phyloP scores from a whole-genome alignment of 2,888 invertebrate genomes.

The Tachystola acroxantha region DNA sequence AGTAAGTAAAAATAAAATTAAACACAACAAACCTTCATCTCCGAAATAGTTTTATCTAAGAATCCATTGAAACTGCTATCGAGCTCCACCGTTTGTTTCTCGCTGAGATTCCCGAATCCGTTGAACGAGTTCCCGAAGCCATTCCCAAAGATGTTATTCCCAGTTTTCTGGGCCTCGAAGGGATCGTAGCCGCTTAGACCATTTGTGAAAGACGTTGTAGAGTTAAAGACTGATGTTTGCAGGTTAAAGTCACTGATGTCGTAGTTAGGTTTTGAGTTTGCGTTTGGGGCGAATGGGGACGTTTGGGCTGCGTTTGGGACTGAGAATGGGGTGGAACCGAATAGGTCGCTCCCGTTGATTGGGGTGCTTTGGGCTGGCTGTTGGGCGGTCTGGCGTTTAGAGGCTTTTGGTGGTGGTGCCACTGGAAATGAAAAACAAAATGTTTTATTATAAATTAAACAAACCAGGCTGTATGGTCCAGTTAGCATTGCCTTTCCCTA shows the following conservation, averaged over 20 bases:
- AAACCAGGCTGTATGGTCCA: no score
- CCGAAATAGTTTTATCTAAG: conserved; percentile 88
- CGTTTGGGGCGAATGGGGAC: conserved; percentile 27
- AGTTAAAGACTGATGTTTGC: conserved; percentile 65
- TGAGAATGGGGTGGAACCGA: conserved; percentile 88
- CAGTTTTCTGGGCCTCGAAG: conserved; percentile 88
- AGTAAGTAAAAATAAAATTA: conserved; percentile 1
- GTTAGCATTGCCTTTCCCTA: no score
- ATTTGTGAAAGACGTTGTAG: conserved; percentile 57
- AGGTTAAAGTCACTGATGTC: conserved; percentile 67
- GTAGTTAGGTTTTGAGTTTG: conserved; percentile 57
- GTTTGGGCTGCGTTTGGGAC: conserved; percentile 39
- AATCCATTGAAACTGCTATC: conserved; percentile 85
- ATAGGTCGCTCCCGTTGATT: conserved; percentile 83
- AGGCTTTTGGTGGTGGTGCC: conserved; percentile 92
- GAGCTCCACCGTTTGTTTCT: conserved; percentile 64
- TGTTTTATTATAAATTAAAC: no score
- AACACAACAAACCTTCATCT: conserved; percentile 92
- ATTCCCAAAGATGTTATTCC: conserved; percentile 58
- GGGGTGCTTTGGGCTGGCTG: conserved; percentile 38
- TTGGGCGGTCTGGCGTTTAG: conserved; percentile 64
- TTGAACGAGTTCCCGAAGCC: conserved; percentile 59
- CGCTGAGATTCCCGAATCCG: conserved; percentile 67
- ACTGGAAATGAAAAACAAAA: conserved; percentile 78
- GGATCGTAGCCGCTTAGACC: conserved; percentile 82